These are phyloP conservation scores for Brachyhypopomus gauderio DNA, from an alignment of 2,113 vertebrate species.

Conservation along the genomic window DNA sequence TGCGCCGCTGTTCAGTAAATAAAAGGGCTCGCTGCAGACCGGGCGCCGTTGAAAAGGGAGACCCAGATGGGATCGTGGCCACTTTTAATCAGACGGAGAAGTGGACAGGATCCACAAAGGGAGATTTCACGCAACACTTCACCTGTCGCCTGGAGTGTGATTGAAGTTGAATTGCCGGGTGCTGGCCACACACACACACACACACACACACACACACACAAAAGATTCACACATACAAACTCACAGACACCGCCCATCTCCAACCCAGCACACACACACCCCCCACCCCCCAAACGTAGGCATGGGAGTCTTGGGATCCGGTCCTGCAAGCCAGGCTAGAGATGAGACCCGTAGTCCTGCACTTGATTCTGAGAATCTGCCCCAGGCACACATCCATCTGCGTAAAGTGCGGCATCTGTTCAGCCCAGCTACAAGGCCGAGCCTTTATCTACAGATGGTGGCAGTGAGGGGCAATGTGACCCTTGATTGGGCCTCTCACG, in stretches of 20 bases:
- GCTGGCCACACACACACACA: slow-evolving; percentile 15
- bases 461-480: slow-evolving; percentile 74
- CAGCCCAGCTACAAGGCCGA: slow-evolving; percentile 66
- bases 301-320: slow-evolving; percentile 58
- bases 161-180: slow-evolving; percentile 57
- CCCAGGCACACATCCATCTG: slow-evolving; percentile 78
- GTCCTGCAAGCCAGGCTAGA: slow-evolving; percentile 69
- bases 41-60: slow-evolving; percentile 52
- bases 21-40: slow-evolving; percentile 52
- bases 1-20: slow-evolving; percentile 53
- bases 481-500: slow-evolving; percentile 70
- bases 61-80: slow-evolving; percentile 54
- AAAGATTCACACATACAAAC: slow-evolving; percentile 8
- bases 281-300: not conserved
- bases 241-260: not conserved
- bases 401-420: slow-evolving; percentile 74
- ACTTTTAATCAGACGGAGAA: slow-evolving; percentile 58
- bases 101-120: slow-evolving; percentile 59
- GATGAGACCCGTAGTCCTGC: slow-evolving; percentile 70
- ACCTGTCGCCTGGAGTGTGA: slow-evolving; percentile 63
- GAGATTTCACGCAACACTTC: slow-evolving; percentile 62
- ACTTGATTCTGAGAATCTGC: slow-evolving; percentile 74
- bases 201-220: slow-evolving; percentile 42
- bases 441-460: slow-evolving; percentile 78
- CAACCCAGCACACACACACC: not conserved